A percentile compares a stretch with the other conserved stretches of the same genome.
phyloP scores from a whole-genome alignment of 1,140 invertebrate species.

The Megalopta genalis region DNA sequence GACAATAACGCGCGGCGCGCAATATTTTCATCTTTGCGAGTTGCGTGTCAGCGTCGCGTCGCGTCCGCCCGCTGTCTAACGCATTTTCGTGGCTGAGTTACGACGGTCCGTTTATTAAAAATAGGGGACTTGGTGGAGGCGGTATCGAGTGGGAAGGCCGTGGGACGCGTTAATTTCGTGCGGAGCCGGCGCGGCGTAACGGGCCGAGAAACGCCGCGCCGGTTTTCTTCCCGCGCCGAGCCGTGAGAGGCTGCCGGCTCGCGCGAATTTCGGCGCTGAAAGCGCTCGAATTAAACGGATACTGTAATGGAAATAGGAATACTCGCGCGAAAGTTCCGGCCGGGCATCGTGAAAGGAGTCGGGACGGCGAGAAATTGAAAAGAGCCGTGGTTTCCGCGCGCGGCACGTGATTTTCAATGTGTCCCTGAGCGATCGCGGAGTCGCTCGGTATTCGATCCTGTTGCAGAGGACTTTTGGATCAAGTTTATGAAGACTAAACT shows the following conservation, averaged over 20 bases:
- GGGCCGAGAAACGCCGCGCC: conserved; percentile 39
- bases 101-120: too few relatives aligned
- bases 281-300: background rate
- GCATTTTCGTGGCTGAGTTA: too few relatives aligned
- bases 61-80: conserved; percentile 7
- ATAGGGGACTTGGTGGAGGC: too few relatives aligned
- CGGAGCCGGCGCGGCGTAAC: conserved; percentile 39
- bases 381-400: background rate
- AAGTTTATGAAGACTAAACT: too few relatives aligned
- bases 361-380: background rate
- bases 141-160: too few relatives aligned
- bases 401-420: too few relatives aligned
- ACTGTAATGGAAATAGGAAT: background rate
- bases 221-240: conserved; percentile 4
- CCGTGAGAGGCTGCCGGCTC: too few relatives aligned
- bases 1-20: conserved; percentile 25
- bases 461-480: too few relatives aligned
- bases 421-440: too few relatives aligned
- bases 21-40: conserved; percentile 43
- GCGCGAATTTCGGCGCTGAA: background rate
- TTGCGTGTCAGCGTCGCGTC: background rate
- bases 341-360: too few relatives aligned
- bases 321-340: too few relatives aligned
- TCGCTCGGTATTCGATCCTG: too few relatives aligned
- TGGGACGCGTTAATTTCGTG: conserved; percentile 33